Percentiles rank a stretch among this genome's conserved stretches.
These are phyloP conservation scores for Pedicia rivosa DNA, from an alignment of 2,888 invertebrate genomes.

Conservation along the genomic window DNA sequence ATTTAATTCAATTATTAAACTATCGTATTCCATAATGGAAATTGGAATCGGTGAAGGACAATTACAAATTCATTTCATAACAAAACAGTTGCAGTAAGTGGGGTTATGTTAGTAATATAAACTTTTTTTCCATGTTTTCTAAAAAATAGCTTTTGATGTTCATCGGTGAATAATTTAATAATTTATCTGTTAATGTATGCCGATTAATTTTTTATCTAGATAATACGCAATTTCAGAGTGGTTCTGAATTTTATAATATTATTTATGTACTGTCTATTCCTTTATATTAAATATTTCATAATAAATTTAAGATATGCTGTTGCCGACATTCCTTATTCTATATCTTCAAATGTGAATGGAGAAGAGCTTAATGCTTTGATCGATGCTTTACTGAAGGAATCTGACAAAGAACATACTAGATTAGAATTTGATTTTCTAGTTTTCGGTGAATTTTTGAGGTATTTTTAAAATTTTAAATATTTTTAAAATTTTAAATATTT, in stretches of 20 bases:
- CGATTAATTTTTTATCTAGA: no score
- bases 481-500: neutral
- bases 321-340: constrained; percentile 68
- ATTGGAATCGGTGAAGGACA: constrained; percentile 37
- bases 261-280: no score
- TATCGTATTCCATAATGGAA: no score
- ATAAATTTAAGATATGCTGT: constrained; percentile 56
- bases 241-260: constrained; percentile 9
- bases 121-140: no score
- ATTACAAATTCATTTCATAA: constrained; percentile 60
- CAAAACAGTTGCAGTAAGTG: constrained; percentile 65
- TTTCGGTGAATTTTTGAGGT: constrained; percentile 62
- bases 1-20: no score
- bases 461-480: constrained; percentile 31
- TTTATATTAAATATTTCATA: neutral
- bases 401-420: constrained; percentile 24
- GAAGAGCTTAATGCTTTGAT: constrained; percentile 61
- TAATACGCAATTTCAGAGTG: no score
- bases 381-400: constrained; percentile 58
- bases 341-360: constrained; percentile 52
- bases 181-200: no score
- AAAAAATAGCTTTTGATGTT: neutral
- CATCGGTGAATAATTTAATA: no score
- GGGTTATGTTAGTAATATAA: neutral
- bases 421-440: constrained; percentile 78